Evolutionary conservation across 2,797 vertebrate genomes (phyloP), one percentile per base, ranked within the genome.

Genomic region (Lophotriccus pileatus): DNA sequence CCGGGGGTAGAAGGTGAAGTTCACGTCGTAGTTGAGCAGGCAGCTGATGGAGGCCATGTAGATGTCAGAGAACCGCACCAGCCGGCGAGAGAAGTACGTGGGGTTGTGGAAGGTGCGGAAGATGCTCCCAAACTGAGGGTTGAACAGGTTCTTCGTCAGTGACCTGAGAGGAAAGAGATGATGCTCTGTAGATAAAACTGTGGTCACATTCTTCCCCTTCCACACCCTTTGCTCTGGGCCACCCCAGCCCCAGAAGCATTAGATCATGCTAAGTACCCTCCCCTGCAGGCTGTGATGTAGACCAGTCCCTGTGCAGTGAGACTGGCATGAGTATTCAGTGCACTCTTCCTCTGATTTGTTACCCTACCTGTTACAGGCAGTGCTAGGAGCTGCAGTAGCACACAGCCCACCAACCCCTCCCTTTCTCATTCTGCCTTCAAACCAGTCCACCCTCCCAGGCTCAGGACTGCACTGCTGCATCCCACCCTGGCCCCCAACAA

Each of bases 1-100:
- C 43, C 98, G 98, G 0, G 98, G 98, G 93, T 98, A 98, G 95
- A 98, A 98, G 59, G 98, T 98, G 96, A 98, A 98, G 78, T 98
- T 97, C 43, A 98, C 95, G 0, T 97, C 96, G 4, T 98, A 98
- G 94, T 98, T 98, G 66, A 98, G 98, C 80, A 98, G 93, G 74
- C 98, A 98, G 95, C 98, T 98, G 93, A 98, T 98, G 53, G 98
- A 98, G 9, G 98, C 98, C 98, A 98, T 98, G 96, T 98, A 98
- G 93, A 98, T 98, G 60, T 98, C 98, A 0, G 98, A 98, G 96
- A 98, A 98, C 2, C 98, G 97, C 95, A 98, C 97, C 8, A 98
- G 95, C 36, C 98, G 97, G 21, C 98, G 96, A 0, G 98, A 98
- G 97, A 98, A 98, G 94, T 98, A 98, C 1, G 98, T 98, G 72